phyloP scores from a whole-genome alignment of 2,888 invertebrate genomes.

The Dorcus parallelipipedus region DNA sequence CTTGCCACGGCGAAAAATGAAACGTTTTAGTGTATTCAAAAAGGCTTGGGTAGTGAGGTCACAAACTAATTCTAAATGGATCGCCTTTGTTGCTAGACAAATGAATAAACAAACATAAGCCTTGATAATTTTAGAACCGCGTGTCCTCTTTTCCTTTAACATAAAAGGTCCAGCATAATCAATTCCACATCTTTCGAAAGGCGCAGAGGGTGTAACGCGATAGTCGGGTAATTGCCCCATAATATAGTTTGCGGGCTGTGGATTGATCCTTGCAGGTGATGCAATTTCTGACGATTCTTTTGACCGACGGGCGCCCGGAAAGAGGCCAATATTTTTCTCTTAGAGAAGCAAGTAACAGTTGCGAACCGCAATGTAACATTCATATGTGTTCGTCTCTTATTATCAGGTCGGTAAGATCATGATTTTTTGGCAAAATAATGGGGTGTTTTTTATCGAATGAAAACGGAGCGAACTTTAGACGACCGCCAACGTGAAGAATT shows the following conservation, averaged over 20 bases:
- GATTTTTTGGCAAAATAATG: neutral
- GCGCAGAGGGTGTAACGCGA: neutral
- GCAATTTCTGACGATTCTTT: slow-evolving; percentile 4
- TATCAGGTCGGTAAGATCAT: slow-evolving; percentile 1
- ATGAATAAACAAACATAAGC: too few species aligned
- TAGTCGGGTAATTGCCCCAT: too few species aligned
- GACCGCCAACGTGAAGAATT: neutral
- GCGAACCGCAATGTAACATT: slow-evolving; percentile 4
- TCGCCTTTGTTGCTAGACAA: too few species aligned
- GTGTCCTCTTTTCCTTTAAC: slow-evolving; percentile 1
- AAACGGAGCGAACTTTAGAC: neutral
- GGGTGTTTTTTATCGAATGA: neutral
- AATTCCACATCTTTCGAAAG: too few species aligned
- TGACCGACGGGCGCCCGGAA: slow-evolving; percentile 2
- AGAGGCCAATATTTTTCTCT: slow-evolving; percentile 15
- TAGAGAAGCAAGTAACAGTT: neutral
- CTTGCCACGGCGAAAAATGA: slow-evolving; percentile 27
- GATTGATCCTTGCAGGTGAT: slow-evolving; percentile 9
- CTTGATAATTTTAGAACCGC: too few species aligned
- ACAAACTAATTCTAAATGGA: slow-evolving; percentile 7
- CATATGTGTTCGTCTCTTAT: neutral
- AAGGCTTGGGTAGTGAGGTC: too few species aligned
- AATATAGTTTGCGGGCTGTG: neutral
- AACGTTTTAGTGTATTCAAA: slow-evolving; percentile 6
- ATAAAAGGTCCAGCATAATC: too few species aligned